Percentiles rank a stretch among this genome's conserved stretches.
phyloP scores from a whole-genome alignment of 1,140 invertebrate genomes.

The Hydropsyche tenuis region DNA sequence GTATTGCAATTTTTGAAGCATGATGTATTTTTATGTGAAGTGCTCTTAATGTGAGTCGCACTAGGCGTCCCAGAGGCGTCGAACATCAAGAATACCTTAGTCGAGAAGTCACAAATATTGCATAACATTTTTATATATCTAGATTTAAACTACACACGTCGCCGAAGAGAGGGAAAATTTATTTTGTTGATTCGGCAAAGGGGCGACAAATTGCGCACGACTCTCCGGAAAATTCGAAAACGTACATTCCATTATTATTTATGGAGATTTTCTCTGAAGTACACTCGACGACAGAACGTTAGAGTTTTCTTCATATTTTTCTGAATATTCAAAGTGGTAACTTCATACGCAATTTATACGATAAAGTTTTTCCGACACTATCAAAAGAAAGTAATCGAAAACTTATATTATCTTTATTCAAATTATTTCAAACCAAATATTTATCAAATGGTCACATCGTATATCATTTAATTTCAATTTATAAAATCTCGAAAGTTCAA shows the following conservation, averaged over 20 bases:
- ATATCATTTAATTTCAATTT: too few species aligned
- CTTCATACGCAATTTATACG: too few species aligned
- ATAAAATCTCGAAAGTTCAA: too few species aligned
- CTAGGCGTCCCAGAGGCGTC: not conserved
- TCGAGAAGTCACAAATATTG: not conserved
- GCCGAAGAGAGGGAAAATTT: not conserved
- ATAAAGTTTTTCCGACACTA: too few species aligned
- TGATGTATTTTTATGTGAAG: not conserved
- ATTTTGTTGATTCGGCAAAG: constrained; percentile 23
- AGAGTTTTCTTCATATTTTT: too few species aligned
- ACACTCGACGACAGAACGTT: too few species aligned
- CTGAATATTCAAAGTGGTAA: too few species aligned
- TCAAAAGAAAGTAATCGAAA: too few species aligned
- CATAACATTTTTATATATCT: not conserved
- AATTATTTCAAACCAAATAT: too few species aligned
- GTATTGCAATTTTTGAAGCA: not conserved
- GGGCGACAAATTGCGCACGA: not conserved
- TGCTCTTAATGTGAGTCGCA: constrained; percentile 10
- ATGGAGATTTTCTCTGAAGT: not conserved
- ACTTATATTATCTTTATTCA: too few species aligned
- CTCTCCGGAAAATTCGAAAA: not conserved
- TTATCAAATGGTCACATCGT: too few species aligned
- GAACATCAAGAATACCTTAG: constrained; percentile 1
- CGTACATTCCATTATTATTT: not conserved
- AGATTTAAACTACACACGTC: not conserved